These are phyloP conservation scores for Microplitis mediator DNA, from an alignment of 1,140 invertebrate genomes.

Conservation along the genomic window DNA sequence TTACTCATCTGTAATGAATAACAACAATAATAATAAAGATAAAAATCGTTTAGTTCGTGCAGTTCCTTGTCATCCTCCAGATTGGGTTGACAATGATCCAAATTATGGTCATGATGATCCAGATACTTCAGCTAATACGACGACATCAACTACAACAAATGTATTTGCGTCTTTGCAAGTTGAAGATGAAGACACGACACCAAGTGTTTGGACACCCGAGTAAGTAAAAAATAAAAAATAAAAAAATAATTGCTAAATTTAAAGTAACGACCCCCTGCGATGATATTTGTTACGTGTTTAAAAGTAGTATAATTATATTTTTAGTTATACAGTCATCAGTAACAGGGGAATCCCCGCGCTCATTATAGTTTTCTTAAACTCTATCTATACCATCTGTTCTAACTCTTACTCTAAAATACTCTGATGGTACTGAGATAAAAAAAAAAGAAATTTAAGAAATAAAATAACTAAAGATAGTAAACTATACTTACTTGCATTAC, in stretches of 20 bases:
- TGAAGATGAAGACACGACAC: slow-evolving; percentile 32
- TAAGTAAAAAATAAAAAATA: slow-evolving; percentile 17
- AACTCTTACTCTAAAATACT: no score
- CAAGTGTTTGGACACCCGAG: slow-evolving; percentile 34
- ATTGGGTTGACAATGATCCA: slow-evolving; percentile 21
- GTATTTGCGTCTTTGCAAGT: slow-evolving; percentile 2
- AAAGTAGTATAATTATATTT: slow-evolving; percentile 5
- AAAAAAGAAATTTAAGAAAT: no score
- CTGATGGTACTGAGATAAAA: no score
- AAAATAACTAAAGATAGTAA: no score
- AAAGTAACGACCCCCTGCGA: not conserved
- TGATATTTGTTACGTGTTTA: not conserved
- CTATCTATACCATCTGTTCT: no score
- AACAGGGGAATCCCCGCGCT: slow-evolving; percentile 11
- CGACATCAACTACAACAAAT: slow-evolving; percentile 5
- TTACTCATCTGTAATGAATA: slow-evolving; percentile 27
- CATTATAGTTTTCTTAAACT: slow-evolving; percentile 16
- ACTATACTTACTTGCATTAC: slow-evolving; percentile 15
- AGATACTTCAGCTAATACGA: slow-evolving; percentile 7
- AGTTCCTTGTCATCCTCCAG: slow-evolving; percentile 3
- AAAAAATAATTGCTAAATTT: not conserved
- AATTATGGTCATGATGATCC: slow-evolving; percentile 23
- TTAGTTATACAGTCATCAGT: not conserved
- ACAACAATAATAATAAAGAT: slow-evolving; percentile 18
- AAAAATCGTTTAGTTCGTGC: slow-evolving; percentile 27